Evolutionary conservation across 2,888 invertebrate species (phyloP).

Genomic region (Tortricodes alternella): DNA sequence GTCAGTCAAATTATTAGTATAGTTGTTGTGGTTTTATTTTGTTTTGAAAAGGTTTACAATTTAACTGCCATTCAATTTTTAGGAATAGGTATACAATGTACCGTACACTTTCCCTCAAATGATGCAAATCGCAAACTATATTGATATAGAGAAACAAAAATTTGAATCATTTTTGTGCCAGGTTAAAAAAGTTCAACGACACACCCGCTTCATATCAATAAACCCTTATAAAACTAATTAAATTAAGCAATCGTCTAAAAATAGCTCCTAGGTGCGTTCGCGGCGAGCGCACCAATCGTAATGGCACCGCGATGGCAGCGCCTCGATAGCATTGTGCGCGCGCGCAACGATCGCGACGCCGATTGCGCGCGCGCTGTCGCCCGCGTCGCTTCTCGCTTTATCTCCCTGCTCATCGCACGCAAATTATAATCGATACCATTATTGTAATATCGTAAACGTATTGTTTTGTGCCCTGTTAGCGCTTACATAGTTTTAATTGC

Average conservation of each 20-base stretch:
- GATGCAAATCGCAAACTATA: no score
- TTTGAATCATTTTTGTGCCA: no score
- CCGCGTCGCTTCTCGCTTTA: slow-evolving; percentile 76
- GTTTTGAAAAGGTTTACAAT: no score
- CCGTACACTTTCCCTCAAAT: no score
- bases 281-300: slow-evolving; percentile 72
- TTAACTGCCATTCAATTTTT: no score
- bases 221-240: no score
- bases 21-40: no score
- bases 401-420: slow-evolving; percentile 78
- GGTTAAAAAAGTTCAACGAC: no score
- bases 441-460: slow-evolving; percentile 75
- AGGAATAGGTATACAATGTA: no score
- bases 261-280: slow-evolving; percentile 65
- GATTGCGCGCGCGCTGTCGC: slow-evolving; percentile 76
- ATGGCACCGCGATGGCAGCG: slow-evolving; percentile 75
- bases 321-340: slow-evolving; percentile 78
- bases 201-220: no score
- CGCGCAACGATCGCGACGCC: slow-evolving; percentile 73
- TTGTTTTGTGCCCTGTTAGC: neutral
- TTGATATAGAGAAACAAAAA: no score
- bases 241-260: slow-evolving; percentile 41
- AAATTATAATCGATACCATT: slow-evolving; percentile 83
- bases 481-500: slow-evolving; percentile 1
- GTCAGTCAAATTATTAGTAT: no score